Evolutionary conservation across 2,888 invertebrate species (phyloP).

Genomic region (Melinaea marsaeus): DNA sequence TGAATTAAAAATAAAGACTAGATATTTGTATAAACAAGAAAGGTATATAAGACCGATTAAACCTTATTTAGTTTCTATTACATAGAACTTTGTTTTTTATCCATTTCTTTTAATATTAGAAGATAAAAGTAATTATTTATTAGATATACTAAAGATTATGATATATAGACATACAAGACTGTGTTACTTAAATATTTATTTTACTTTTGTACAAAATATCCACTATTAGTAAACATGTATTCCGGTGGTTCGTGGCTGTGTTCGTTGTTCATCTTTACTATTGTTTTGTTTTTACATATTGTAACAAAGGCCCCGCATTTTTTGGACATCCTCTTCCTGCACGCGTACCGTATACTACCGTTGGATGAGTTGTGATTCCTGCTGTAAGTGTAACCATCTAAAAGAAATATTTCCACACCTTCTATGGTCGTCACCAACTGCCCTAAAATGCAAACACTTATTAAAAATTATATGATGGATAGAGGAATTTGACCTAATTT

Average conservation of each 20-base stretch:
- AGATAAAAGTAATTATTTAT: no score
- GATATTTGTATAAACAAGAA: no score
- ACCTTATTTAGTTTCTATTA: no score
- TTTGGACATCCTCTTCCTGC: slow-evolving; percentile 37
- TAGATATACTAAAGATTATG: no score
- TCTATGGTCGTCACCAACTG: slow-evolving; percentile 23
- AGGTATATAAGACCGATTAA: no score
- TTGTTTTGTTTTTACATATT: slow-evolving; percentile 35
- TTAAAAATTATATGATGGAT: no score
- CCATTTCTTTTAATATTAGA: no score
- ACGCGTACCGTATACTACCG: slow-evolving; percentile 37
- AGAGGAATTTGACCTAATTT: no score
- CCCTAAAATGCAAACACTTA: slow-evolving; percentile 20
- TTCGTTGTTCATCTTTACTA: slow-evolving; percentile 31
- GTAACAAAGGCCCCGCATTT: slow-evolving; percentile 44
- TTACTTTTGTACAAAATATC: slow-evolving; percentile 20
- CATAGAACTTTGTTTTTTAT: no score
- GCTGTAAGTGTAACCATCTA: slow-evolving; percentile 41
- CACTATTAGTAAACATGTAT: slow-evolving; percentile 32
- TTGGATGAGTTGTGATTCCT: slow-evolving; percentile 34
- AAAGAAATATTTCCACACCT: slow-evolving; percentile 36
- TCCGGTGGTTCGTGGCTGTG: slow-evolving; percentile 34
- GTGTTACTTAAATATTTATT: no score
- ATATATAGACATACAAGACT: no score
- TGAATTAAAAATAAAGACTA: no score